These are phyloP conservation scores for Apaloderma vittatum DNA, from an alignment of 2,113 vertebrate genomes.

Conservation along the genomic window DNA sequence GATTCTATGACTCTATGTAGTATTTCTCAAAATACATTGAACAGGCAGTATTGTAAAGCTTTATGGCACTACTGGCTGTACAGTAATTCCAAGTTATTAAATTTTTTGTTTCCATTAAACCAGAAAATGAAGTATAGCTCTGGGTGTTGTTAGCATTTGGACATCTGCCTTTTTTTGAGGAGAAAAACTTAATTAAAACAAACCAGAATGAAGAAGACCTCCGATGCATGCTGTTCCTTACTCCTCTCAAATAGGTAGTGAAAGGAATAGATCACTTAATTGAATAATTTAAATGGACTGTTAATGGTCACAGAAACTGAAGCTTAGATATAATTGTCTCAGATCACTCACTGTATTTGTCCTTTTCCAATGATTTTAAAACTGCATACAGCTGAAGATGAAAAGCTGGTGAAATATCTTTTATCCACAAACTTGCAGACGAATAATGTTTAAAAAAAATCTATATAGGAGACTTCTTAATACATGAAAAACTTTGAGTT, in stretches of 20 bases:
- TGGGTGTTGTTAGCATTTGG: neutral
- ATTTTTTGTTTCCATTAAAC: neutral
- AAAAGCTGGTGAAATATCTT: neutral
- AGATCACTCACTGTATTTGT: neutral
- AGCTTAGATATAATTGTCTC: neutral
- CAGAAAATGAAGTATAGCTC: neutral
- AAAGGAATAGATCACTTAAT: neutral
- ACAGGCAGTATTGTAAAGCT: neutral
- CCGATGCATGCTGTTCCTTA: neutral
- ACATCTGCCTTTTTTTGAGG: neutral
- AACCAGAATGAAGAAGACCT: neutral
- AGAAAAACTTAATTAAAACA: neutral
- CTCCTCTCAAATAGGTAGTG: neutral
- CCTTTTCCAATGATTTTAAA: neutral
- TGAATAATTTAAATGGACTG: neutral
- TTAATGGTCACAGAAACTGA: neutral
- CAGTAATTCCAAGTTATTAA: neutral
- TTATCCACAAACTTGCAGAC: neutral
- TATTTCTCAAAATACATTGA: neutral
- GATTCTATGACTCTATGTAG: too few species aligned
- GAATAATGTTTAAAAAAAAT: neutral
- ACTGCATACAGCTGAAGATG: neutral
- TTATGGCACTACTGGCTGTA: neutral
- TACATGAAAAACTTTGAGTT: neutral
- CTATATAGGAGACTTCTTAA: accelerated